Conservation (phyloP, 2,113 vertebrate species). For the Vombatus ursinus region DNA sequence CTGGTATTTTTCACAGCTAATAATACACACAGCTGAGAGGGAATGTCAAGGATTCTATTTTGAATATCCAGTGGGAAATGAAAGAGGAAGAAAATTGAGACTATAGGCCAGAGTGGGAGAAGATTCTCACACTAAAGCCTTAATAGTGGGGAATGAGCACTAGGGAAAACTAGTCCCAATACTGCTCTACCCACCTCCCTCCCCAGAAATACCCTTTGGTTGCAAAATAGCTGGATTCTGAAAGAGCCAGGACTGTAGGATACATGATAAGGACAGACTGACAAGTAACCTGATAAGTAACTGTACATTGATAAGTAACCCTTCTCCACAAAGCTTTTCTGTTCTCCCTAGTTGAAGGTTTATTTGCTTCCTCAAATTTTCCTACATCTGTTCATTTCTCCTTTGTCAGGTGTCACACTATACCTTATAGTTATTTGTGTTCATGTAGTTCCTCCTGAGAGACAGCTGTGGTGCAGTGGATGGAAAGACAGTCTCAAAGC, state of each 20-base stretch:
- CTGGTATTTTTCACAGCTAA: not conserved
- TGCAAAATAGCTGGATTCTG: not conserved
- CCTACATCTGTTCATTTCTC: not conserved
- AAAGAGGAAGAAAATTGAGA: not conserved
- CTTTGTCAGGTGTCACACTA: not conserved
- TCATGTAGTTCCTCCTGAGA: not conserved
- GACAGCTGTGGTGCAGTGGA: not conserved
- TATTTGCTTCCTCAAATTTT: not conserved
- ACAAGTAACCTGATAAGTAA: not conserved
- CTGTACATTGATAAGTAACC: no score
- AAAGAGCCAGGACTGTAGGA: not conserved
- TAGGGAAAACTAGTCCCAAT: not conserved
- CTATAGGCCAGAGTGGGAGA: not conserved
- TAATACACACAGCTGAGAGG: not conserved
- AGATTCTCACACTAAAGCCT: not conserved
- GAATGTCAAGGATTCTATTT: not conserved
- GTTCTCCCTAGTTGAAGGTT: not conserved
- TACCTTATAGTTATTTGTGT: not conserved
- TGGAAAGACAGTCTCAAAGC: not conserved
- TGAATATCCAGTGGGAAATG: not conserved
- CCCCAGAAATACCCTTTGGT: not conserved
- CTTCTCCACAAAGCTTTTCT: not conserved
- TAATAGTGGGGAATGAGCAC: not conserved
- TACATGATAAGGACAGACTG: not conserved
- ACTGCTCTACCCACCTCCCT: not conserved